Evolutionary conservation across 37 sponge, comb jelly and placozoan species (phyloP).

Genomic region (Theonella swinhoei): DNA sequence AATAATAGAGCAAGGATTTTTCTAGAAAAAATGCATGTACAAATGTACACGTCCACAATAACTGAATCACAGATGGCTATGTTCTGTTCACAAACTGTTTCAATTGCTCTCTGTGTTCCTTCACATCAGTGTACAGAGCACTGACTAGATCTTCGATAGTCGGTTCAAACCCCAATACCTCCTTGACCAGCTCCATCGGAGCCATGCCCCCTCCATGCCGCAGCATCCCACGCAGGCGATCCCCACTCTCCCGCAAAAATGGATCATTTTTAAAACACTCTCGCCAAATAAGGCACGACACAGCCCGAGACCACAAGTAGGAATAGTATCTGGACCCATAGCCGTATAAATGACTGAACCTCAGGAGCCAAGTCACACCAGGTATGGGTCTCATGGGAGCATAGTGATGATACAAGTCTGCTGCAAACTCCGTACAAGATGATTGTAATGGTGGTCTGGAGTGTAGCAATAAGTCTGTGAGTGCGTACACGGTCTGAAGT

Average conservation of each 20-base stretch:
- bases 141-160: slow-evolving; percentile 66
- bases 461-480: slow-evolving; percentile 81
- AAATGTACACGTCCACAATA: no score
- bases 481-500: slow-evolving; percentile 68
- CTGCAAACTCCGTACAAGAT: slow-evolving; percentile 18
- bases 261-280: slow-evolving; percentile 79
- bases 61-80: no score
- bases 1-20: no score
- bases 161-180: slow-evolving; percentile 78
- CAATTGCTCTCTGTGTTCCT: neutral
- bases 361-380: slow-evolving; percentile 68
- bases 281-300: slow-evolving; percentile 85
- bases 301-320: slow-evolving; percentile 89
- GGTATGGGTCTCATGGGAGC: slow-evolving; percentile 27
- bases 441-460: neutral
- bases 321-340: slow-evolving; percentile 94
- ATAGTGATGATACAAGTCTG: slow-evolving; percentile 43
- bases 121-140: slow-evolving; percentile 31
- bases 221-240: slow-evolving; percentile 58
- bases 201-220: slow-evolving; percentile 67
- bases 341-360: slow-evolving; percentile 82
- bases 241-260: slow-evolving; percentile 66
- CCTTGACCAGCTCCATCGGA: slow-evolving; percentile 55
- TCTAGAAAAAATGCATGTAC: no score
- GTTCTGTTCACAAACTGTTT: no score